Evolutionary conservation across 2,888 invertebrate genomes (phyloP).

Genomic region (Schizotus pectinicornis): DNA sequence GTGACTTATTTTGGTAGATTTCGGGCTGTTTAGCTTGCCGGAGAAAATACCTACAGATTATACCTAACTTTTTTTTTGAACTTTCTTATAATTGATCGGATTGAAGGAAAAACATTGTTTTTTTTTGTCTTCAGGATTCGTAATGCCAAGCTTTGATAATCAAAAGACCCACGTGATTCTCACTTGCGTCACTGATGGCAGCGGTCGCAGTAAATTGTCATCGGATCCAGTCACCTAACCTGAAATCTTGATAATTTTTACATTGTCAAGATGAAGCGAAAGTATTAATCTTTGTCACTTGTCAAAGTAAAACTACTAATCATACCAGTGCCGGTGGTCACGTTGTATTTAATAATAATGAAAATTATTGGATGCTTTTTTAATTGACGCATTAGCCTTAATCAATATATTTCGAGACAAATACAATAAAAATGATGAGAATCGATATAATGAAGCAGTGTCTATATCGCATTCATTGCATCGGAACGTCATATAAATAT

Average conservation of each 20-base stretch:
- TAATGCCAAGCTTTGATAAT: too few species aligned
- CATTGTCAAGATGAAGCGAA: conserved; percentile 18
- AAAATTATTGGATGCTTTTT: conserved; percentile 7
- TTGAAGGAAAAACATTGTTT: too few species aligned
- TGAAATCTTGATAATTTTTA: conserved; percentile 21
- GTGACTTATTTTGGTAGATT: too few species aligned
- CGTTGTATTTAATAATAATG: conserved; percentile 2
- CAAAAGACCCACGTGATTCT: too few species aligned
- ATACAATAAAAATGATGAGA: not conserved
- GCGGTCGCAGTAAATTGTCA: conserved; percentile 20
- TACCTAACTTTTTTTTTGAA: too few species aligned
- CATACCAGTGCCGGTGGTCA: conserved; percentile 18
- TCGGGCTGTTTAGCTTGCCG: too few species aligned
- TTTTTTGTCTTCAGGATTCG: too few species aligned
- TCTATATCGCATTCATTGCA: conserved; percentile 28
- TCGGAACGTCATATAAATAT: conserved; percentile 21
- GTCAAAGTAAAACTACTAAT: conserved; percentile 22
- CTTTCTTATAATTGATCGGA: too few species aligned
- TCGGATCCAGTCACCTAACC: conserved; percentile 20
- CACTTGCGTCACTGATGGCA: not conserved
- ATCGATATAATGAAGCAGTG: conserved; percentile 11
- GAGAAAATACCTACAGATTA: too few species aligned
- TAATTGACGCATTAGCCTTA: conserved; percentile 8
- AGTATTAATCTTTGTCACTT: conserved; percentile 22
- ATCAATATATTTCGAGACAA: conserved; percentile 8